Evolutionary conservation across 2,797 vertebrate species (phyloP).

Genomic region (Cryptoprocta ferox): DNA sequence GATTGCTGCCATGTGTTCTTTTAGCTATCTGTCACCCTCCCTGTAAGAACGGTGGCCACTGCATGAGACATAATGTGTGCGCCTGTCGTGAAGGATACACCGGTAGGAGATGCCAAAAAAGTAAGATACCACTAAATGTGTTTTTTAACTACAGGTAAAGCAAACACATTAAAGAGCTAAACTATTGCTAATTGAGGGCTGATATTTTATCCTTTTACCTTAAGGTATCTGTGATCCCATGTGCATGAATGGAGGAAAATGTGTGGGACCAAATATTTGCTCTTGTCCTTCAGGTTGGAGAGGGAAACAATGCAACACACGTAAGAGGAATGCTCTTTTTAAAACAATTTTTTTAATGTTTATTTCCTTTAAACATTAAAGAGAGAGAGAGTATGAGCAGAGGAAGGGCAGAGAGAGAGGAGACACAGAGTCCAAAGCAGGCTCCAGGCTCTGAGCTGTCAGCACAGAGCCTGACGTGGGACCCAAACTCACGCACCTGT

Average conservation of each 20-base stretch:
- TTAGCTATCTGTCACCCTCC: slow-evolving; percentile 94
- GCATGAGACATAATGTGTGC: slow-evolving; percentile 94
- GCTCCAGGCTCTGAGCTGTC: no score
- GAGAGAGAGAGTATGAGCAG: no score
- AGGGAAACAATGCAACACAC: slow-evolving; percentile 90
- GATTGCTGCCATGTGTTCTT: slow-evolving; percentile 66
- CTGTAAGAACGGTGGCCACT: slow-evolving; percentile 95
- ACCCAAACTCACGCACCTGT: no score
- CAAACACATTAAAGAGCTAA: not conserved
- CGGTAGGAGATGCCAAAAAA: slow-evolving; percentile 94
- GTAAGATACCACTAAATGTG: slow-evolving; percentile 86
- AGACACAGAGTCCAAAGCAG: no score
- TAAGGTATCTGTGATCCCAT: slow-evolving; percentile 94
- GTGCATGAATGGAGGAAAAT: slow-evolving; percentile 95
- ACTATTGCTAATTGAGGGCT: not conserved
- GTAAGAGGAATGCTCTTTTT: slow-evolving; percentile 85
- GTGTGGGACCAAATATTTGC: slow-evolving; percentile 92
- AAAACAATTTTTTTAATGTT: no score
- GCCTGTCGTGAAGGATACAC: slow-evolving; percentile 92
- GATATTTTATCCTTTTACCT: slow-evolving; percentile 35
- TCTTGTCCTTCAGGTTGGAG: slow-evolving; percentile 96
- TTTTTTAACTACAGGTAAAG: not conserved
- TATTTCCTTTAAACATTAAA: no score
- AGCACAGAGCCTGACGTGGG: no score
- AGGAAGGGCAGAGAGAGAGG: no score